Base-by-base conservation (phyloP, 1,140 invertebrate genomes). In the Trichonephila clavipes region DNA sequence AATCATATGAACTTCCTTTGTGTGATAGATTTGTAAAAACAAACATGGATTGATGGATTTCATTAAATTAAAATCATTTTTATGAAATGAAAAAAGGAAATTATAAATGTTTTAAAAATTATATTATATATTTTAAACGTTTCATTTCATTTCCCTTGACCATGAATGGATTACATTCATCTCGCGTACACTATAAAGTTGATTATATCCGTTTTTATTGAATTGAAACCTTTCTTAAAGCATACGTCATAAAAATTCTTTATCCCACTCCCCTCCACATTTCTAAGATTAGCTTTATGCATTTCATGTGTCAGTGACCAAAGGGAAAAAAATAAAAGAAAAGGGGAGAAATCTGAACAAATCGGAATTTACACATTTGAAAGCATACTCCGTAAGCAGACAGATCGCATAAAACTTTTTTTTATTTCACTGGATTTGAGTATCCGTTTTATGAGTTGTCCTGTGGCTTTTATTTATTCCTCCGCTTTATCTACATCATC, bases 351-450 rank as follows among this genome's bases (percentile, higher is more conserved):
- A 10, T 12, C 51, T 51, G 5, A 34, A 34, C 69, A 77, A 77
- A 77, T 77, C 72, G 34, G 18, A 28, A 34, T 77, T 77, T 77
- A 34, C 72, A 77, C 72, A 77, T 77, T 77, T 77, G 24, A 77
- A 77, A 77, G 28, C 72, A 40, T 77, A 3, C 72, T 77, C 72
- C 34, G 12, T 28, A 77, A 77, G 18, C 28, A 34, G 72, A 40
- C 82, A 83, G 34, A 40, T 19, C 51, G 10, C 58, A 28, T 24
- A 83, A 77, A 58, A 58, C 40, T 59, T 18, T 58, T 51, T 83
- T 83, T 58, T 83, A 83, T 83, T 58, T 59, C 82, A n/a, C 51
- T 8, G 82, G 44, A 83, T 83, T 83, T 59, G 58, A 83, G n/a
- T 58, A 59, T 59, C 82, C 44, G 51, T 83, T 83, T 83, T 83